Evolutionary conservation across 2,113 vertebrate species (phyloP).

Genomic region (Taxidea taxus): DNA sequence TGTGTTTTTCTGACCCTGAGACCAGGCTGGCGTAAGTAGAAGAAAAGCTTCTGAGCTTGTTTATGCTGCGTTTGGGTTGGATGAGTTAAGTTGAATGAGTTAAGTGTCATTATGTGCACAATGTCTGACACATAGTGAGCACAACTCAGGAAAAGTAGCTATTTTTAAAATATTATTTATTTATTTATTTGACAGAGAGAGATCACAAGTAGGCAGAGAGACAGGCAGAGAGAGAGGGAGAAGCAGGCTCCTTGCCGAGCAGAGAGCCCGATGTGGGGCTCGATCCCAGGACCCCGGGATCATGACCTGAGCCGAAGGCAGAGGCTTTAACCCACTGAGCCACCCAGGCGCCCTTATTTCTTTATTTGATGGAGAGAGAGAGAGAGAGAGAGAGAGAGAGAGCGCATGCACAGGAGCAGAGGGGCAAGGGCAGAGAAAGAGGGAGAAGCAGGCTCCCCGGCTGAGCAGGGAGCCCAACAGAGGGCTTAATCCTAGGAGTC

Average conservation of each 20-base stretch:
- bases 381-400: too few relatives aligned
- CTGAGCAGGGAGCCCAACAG: neutral
- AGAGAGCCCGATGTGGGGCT: too few relatives aligned
- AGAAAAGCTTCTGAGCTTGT: neutral
- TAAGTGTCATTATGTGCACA: neutral
- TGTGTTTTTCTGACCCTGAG: neutral
- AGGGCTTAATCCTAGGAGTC: neutral
- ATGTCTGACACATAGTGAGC: fast-evolving
- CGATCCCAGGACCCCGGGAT: too few relatives aligned
- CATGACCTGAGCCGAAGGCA: too few relatives aligned
- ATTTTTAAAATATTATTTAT: neutral
- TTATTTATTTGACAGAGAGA: too few relatives aligned
- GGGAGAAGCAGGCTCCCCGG: neutral
- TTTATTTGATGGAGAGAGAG: too few relatives aligned
- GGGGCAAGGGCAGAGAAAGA: neutral
- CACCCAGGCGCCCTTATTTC: too few relatives aligned
- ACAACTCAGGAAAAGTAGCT: neutral
- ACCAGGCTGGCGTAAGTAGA: neutral
- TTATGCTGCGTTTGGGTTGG: neutral
- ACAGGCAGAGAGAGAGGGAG: too few relatives aligned
- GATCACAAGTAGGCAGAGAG: too few relatives aligned
- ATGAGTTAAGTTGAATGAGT: neutral
- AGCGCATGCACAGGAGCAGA: too few relatives aligned
- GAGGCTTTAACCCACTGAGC: too few relatives aligned
- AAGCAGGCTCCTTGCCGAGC: too few relatives aligned